A percentile compares a stretch with the other conserved stretches of the same genome.
These are phyloP conservation scores for Albula glossodonta DNA, from an alignment of 2,113 vertebrate genomes.

Conservation along the genomic window DNA sequence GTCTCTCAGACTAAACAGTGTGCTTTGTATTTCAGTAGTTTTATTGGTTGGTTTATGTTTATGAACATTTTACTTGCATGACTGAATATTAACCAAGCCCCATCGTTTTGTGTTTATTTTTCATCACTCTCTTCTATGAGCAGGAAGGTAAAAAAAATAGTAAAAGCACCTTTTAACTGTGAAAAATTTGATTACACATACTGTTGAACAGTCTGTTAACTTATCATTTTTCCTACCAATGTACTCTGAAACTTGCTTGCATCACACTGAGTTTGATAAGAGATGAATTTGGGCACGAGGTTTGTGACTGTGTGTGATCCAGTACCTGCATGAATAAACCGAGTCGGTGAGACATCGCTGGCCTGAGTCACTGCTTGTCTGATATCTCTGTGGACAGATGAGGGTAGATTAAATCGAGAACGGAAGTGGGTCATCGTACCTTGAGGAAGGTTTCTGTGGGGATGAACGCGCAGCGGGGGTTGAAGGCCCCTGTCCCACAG, in stretches of 20 bases:
- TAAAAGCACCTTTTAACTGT: background rate
- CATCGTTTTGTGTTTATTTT: background rate
- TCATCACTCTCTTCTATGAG: background rate
- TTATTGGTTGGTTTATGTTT: background rate
- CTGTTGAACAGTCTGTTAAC: background rate
- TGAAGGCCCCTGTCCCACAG: conserved; percentile 77
- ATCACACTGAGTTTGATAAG: background rate
- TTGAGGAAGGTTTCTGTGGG: conserved; percentile 62
- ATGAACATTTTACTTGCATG: background rate
- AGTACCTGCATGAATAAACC: background rate
- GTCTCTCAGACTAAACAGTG: background rate
- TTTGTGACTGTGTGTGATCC: background rate
- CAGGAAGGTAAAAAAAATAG: background rate
- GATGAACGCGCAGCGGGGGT: conserved; percentile 74
- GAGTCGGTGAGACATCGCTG: background rate
- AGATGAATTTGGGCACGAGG: background rate
- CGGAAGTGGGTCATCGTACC: conserved; percentile 49
- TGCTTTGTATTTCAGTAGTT: background rate
- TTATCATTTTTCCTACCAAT: background rate
- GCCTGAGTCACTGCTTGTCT: background rate
- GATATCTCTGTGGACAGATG: background rate
- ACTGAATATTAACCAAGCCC: conserved; percentile 1
- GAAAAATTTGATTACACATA: background rate
- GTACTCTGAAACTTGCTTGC: background rate
- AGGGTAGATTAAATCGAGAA: background rate